Evolutionary conservation across 2,888 invertebrate genomes (phyloP).

Genomic region (Apotomis betuletana): DNA sequence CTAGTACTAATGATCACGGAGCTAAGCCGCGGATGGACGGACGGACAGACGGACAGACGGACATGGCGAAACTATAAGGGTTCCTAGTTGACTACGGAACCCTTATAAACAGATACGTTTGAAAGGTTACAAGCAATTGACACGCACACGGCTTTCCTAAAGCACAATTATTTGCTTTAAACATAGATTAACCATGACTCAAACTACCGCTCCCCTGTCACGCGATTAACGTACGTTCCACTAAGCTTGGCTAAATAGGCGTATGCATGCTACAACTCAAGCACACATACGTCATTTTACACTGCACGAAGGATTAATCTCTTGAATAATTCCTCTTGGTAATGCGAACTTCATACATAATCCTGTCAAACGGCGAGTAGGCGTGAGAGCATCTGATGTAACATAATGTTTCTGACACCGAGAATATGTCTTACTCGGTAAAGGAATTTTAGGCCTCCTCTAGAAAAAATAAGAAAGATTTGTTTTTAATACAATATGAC

Average conservation of each 20-base stretch:
- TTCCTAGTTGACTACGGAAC: too few species aligned
- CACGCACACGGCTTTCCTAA: neutral
- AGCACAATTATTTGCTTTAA: slow-evolving; percentile 18
- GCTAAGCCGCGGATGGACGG: too few species aligned
- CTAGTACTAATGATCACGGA: too few species aligned
- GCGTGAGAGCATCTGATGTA: slow-evolving; percentile 26
- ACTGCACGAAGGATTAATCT: slow-evolving; percentile 24
- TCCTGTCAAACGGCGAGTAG: slow-evolving; percentile 7
- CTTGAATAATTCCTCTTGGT: slow-evolving; percentile 32
- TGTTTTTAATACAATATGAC: too few species aligned
- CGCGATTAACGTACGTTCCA: slow-evolving; percentile 31
- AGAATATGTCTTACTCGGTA: neutral
- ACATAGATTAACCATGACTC: slow-evolving; percentile 10
- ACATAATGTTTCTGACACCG: slow-evolving; percentile 19
- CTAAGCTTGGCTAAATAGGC: neutral
- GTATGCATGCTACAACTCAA: neutral
- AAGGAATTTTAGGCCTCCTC: neutral
- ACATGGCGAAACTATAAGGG: too few species aligned
- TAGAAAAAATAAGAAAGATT: neutral
- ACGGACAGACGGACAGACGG: too few species aligned
- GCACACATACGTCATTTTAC: slow-evolving; percentile 7
- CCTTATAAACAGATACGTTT: too few species aligned
- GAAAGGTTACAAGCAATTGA: too few species aligned
- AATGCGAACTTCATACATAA: slow-evolving; percentile 33
- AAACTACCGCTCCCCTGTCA: slow-evolving; percentile 25